Conservation (phyloP, 2,888 invertebrate species). For the Pardosa pseudoannulata region DNA sequence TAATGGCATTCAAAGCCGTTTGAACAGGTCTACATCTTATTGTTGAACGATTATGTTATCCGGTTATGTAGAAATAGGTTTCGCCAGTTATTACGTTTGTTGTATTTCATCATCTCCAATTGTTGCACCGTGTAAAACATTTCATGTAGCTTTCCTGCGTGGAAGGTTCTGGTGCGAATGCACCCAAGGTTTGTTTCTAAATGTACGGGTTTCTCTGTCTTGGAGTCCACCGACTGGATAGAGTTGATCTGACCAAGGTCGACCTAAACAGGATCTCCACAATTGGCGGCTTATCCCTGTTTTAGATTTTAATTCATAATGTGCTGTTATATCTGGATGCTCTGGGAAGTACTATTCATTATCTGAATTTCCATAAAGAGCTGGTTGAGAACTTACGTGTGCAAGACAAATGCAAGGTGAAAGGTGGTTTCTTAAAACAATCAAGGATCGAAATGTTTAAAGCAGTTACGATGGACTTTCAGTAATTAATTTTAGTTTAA, state of each 20-base stretch:
- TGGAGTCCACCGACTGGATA: background rate
- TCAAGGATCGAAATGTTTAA: too few relatives aligned
- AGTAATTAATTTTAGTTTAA: too few relatives aligned
- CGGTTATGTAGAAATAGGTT: background rate
- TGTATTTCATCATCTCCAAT: background rate
- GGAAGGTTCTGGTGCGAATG: background rate
- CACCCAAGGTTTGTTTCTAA: background rate
- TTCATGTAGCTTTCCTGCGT: background rate
- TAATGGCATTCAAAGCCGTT: background rate
- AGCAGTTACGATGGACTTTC: too few relatives aligned
- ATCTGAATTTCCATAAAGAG: too few relatives aligned
- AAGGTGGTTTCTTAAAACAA: too few relatives aligned
- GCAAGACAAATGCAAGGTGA: too few relatives aligned
- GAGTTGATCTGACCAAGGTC: background rate
- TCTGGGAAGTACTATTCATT: too few relatives aligned
- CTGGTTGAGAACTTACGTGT: too few relatives aligned
- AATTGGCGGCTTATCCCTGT: background rate
- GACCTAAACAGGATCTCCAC: background rate
- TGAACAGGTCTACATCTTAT: background rate
- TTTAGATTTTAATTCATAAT: too few relatives aligned
- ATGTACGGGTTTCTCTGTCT: background rate
- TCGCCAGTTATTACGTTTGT: background rate
- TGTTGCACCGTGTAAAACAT: background rate
- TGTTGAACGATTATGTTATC: background rate
- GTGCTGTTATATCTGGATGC: too few relatives aligned